These are phyloP conservation scores for human (Homo sapiens) DNA, from an alignment of 2,113 vertebrate genomes.

Conservation along the genomic window DNA sequence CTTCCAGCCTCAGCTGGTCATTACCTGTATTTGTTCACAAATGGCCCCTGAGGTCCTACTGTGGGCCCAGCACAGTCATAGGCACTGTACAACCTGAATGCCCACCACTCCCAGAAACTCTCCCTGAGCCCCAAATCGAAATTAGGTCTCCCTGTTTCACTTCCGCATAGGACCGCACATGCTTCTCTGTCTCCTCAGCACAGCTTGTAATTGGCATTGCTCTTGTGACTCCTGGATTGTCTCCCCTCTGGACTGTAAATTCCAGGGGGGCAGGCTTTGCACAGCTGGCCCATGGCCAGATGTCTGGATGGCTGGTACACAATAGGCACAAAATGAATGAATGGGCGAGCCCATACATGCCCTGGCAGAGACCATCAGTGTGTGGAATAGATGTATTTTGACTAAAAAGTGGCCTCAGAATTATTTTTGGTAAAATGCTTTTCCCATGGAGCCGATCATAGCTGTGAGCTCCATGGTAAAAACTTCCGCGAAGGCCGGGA, in stretches of 20 bases:
- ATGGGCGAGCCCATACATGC: neutral
- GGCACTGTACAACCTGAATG: neutral
- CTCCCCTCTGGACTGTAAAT: neutral
- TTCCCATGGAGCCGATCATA: neutral
- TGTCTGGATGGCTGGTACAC: neutral
- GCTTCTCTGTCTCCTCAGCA: rapidly evolving
- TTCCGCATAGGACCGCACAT: rapidly evolving
- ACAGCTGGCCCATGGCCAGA: neutral
- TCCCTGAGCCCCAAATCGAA: neutral
- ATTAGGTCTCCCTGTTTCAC: neutral
- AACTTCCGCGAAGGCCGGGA: neutral
- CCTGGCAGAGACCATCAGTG: neutral
- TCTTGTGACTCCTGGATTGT: neutral
- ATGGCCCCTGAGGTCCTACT: neutral
- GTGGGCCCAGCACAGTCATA: rapidly evolving
- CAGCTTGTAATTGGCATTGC: rapidly evolving
- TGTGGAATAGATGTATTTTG: neutral
- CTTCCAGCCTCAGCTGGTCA: neutral
- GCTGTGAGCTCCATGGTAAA: neutral
- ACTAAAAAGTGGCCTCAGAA: neutral
- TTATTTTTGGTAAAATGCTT: neutral
- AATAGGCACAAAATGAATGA: neutral
- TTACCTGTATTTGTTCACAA: neutral
- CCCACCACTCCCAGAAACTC: neutral
- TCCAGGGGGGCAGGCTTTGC: neutral